Evolutionary conservation across 2,888 invertebrate genomes (phyloP), one percentile per base, ranked within the genome.

Genomic region (Pelosia muscerda): DNA sequence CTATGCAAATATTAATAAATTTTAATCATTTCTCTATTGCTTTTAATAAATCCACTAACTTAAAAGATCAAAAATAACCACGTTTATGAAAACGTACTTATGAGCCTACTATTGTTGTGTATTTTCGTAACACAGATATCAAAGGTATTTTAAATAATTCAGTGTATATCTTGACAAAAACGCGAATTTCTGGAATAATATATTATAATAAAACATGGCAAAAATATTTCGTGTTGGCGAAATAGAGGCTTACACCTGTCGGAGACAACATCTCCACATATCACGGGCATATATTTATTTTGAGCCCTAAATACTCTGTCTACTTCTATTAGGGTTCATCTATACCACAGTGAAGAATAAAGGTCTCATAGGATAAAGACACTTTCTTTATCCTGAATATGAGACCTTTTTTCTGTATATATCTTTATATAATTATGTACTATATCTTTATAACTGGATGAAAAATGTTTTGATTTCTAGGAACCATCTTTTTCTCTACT

Each of bases 261-360:
- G 9, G 34, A n/a, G 28, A 25, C 25, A 26, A 10, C 22, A 11
- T 2, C n/a, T 26, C 11, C 22, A 58, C 28, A n/a, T 58, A 19
- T 15, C 49, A 49, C n/a, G n/a, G n/a, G 49, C 49, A 49, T 49
- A 49, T 49, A n/a, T n/a, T n/a, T 49, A n/a, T 49, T 49, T 49
- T 19, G 19, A 42, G 42, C 42, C 42, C 19, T 42, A 42, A 42
- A 42, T 49, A 49, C 49, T 9, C 49, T n/a, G n/a, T 9, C 49
- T 49, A 49, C 49, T n/a, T 49, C n/a, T 49, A 49, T 49, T 49
- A 49, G 49, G 49, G 0, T n/a, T 2, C 49, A 8, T n/a, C n/a
- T n/a, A 49, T n/a, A 49, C 49, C 9, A 9, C n/a, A 2, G n/a
- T n/a, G 19, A 49, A 49, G n/a, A n/a, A 49, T 49, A 8, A n/a